These are phyloP conservation scores for Nephotettix cincticeps DNA, from an alignment of 1,140 invertebrate genomes.

Conservation along the genomic window DNA sequence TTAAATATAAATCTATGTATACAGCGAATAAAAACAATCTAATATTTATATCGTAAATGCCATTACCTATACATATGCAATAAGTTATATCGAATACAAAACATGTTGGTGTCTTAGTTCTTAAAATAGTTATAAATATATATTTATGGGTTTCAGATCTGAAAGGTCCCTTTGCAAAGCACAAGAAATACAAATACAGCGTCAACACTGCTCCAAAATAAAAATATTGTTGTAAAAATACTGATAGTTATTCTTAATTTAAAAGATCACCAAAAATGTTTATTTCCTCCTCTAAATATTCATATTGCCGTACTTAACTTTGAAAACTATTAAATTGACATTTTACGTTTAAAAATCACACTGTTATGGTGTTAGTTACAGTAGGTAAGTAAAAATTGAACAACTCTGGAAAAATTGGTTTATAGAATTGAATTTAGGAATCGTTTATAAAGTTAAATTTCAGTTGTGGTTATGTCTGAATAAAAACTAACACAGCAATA, in stretches of 20 bases:
- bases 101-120: conserved; percentile 15
- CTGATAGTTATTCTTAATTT: neutral
- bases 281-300: no score
- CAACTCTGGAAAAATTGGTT: no score
- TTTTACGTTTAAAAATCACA: no score
- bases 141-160: neutral
- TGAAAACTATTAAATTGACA: no score
- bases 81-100: neutral
- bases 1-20: conserved; percentile 16
- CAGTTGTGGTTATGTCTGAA: no score
- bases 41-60: neutral
- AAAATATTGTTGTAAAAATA: conserved; percentile 10
- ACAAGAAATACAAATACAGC: conserved; percentile 10
- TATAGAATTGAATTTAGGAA: no score
- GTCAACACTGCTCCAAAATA: neutral
- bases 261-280: neutral
- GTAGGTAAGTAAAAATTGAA: no score
- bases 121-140: conserved; percentile 15
- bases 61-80: neutral
- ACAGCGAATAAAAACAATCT: conserved; percentile 17
- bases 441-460: no score
- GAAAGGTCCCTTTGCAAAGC: conserved; percentile 11
- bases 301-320: no score
- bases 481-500: no score
- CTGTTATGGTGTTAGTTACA: no score